These are phyloP conservation scores for Cryptocephalus moraei DNA, from an alignment of 2,888 invertebrate species.

Conservation along the genomic window DNA sequence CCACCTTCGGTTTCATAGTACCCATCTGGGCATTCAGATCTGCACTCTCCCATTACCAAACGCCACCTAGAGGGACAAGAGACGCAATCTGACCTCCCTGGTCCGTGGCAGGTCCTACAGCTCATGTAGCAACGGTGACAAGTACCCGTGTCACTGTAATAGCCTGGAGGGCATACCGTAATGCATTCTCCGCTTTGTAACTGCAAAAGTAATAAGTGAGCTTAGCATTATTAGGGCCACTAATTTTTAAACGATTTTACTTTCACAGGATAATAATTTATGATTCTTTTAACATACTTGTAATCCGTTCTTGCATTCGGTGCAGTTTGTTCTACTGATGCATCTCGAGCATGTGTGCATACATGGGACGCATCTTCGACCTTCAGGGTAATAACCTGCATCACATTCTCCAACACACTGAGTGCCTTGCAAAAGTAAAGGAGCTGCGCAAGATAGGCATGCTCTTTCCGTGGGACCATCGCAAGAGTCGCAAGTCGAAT, in stretches of 20 bases:
- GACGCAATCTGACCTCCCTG: conserved; percentile 75
- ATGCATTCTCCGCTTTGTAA: conserved; percentile 76
- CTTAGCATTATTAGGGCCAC: too few relatives aligned
- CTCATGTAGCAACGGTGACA: conserved; percentile 77
- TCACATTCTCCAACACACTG: conserved; percentile 70
- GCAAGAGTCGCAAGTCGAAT: conserved; percentile 74
- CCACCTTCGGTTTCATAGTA: conserved; percentile 74
- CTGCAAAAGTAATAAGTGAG: conserved; percentile 16
- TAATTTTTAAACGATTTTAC: too few relatives aligned
- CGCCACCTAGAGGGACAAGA: conserved; percentile 73
- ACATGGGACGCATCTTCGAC: conserved; percentile 59
- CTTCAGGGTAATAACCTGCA: conserved; percentile 56
- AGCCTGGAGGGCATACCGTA: conserved; percentile 69
- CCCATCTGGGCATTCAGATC: conserved; percentile 77
- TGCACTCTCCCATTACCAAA: conserved; percentile 73
- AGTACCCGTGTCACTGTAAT: conserved; percentile 75
- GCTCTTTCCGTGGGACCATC: conserved; percentile 62
- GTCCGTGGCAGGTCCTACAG: conserved; percentile 78
- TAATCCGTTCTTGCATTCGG: conserved; percentile 63
- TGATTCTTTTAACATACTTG: conserved; percentile 34
- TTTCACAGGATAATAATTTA: too few relatives aligned
- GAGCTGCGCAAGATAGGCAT: conserved; percentile 66
- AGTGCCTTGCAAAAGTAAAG: conserved; percentile 59
- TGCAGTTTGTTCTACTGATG: conserved; percentile 70
- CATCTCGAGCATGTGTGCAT: conserved; percentile 70